phyloP scores from a whole-genome alignment of 64 coral and sea anemone species.

The Montipora sp. region DNA sequence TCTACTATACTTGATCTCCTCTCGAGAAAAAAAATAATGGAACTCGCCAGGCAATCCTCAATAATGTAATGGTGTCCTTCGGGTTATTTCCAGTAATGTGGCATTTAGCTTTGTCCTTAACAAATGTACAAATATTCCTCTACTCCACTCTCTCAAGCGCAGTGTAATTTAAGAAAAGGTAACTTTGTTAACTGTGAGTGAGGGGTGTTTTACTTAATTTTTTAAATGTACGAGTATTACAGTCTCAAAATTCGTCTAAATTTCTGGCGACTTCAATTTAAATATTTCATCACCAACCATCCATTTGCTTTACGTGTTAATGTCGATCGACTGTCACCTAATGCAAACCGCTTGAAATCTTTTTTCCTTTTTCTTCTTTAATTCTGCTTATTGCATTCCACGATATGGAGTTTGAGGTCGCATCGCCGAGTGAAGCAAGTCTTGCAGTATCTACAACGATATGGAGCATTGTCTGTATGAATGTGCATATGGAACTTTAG shows the following conservation, averaged over 20 bases:
- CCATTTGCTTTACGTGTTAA: slow-evolving; percentile 55
- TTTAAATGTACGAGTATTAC: not conserved
- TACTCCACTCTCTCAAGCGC: too few species aligned
- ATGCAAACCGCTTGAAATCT: slow-evolving; percentile 6
- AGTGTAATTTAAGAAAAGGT: too few species aligned
- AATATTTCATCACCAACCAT: slow-evolving; percentile 48
- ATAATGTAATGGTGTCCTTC: too few species aligned
- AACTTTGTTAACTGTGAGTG: too few species aligned
- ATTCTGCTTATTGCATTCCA: slow-evolving; percentile 14
- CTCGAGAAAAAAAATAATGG: not conserved
- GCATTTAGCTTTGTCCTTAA: slow-evolving; percentile 29
- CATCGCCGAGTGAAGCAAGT: slow-evolving; percentile 60
- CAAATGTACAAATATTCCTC: too few species aligned
- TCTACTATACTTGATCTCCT: too few species aligned
- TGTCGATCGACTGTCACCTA: slow-evolving; percentile 54
- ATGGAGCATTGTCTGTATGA: slow-evolving; percentile 66
- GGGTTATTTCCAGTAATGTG: slow-evolving; percentile 38
- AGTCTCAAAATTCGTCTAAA: slow-evolving; percentile 20
- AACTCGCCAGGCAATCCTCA: not conserved
- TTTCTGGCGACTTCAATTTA: slow-evolving; percentile 24
- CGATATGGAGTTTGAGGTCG: slow-evolving; percentile 65
- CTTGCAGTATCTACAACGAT: slow-evolving; percentile 73
- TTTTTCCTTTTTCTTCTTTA: slow-evolving; percentile 27
- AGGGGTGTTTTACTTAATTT: not conserved
- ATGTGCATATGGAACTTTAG: slow-evolving; percentile 74